Base-by-base conservation (phyloP, 2,888 invertebrate species). In the Biston betularia region DNA sequence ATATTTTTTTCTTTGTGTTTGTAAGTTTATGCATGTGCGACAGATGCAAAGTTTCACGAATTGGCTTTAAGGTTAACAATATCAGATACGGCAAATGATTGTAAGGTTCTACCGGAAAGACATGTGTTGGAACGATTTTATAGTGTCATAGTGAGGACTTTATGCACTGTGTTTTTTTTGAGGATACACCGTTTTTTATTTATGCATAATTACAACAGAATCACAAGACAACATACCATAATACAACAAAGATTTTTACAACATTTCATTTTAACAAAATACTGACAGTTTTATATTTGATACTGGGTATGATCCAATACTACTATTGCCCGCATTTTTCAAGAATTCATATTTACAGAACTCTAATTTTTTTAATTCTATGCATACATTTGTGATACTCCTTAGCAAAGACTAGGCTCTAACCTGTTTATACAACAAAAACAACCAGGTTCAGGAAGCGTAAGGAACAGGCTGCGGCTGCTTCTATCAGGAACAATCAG, bases 401-500 rank as follows among this genome's bases (percentile, higher is more conserved):
- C 15, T 53, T 53, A 14, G 15, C 6, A 48, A 34, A 56, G 54
- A 35, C 15, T 64, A 65, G 65, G 50, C 49, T 61, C 44, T 61
- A 68, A 64, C 57, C 34, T 11, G 3, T 44, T 35, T 50, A 24
- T 54, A 34, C 58, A 15, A 12, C 61, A 48, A 50, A 73, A 44
- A 64, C 42, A 33, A 72, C 71, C 84, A 94, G 94, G 77, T 99
- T 99, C 94, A 99, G 99, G 86, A 99, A 99, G 88, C 97, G 99
- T 72, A 98, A 98, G 84, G 98, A 98, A 83, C 96, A 97, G 77
- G 97, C 85, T 0, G 96, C 96, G 10, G 96, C 96, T 53, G 82
- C 78, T 0, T 80, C 85, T 0, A 68, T 79, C 0, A 84, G 84
- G 69, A 87, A 78, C 63, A 97, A 97, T 80, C 98, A 98, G 50